phyloP scores from a whole-genome alignment of 2,888 invertebrate genomes.

The Metalampra italica region DNA sequence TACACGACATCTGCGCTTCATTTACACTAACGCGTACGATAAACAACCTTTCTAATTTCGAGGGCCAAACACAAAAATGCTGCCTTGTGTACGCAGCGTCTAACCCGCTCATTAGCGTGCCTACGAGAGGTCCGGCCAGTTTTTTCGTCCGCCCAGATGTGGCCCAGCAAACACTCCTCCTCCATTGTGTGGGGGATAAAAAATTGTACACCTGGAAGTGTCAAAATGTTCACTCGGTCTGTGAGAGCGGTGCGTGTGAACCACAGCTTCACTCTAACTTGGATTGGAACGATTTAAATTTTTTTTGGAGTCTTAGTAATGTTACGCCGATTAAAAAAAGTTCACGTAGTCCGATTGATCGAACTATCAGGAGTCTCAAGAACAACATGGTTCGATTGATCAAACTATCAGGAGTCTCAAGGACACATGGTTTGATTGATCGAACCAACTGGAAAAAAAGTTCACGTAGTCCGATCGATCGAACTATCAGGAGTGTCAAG shows the following conservation, averaged over 20 bases:
- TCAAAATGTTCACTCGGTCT: slow-evolving; percentile 74
- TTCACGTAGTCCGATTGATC: too few species aligned
- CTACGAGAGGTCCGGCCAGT: slow-evolving; percentile 71
- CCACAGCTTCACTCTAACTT: slow-evolving; percentile 25
- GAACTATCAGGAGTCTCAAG: too few species aligned
- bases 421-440: too few species aligned
- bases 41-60: slow-evolving; percentile 49
- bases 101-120: slow-evolving; percentile 62
- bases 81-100: slow-evolving; percentile 23
- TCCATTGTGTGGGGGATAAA: slow-evolving; percentile 64
- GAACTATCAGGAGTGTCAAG: too few species aligned
- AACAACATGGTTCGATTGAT: too few species aligned
- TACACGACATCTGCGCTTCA: slow-evolving; percentile 54
- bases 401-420: too few species aligned
- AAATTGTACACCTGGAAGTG: slow-evolving; percentile 77
- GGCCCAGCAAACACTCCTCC: slow-evolving; percentile 61
- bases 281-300: not conserved
- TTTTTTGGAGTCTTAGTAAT: not conserved
- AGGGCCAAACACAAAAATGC: slow-evolving; percentile 33
- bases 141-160: slow-evolving; percentile 74
- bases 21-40: slow-evolving; percentile 49
- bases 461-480: too few species aligned
- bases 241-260: slow-evolving; percentile 69
- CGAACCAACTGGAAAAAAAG: too few species aligned
- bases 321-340: too few species aligned